phyloP scores from a whole-genome alignment of 2,797 vertebrate genomes.

The Sebastes cheni region DNA sequence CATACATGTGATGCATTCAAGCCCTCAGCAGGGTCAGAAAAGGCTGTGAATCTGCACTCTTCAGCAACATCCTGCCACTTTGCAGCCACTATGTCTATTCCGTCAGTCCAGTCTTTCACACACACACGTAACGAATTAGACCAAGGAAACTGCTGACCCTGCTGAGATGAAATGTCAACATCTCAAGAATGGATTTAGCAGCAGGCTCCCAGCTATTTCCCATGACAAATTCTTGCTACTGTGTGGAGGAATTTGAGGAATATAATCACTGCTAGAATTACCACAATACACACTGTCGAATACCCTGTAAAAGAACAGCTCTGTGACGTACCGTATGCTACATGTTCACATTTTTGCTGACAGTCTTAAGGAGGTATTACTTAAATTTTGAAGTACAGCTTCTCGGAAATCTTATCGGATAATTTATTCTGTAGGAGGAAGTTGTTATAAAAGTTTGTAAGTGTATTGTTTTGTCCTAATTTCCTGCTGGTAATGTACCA shows the following conservation, averaged over 20 bases:
- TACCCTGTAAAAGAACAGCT: not conserved
- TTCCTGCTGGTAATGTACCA: not conserved
- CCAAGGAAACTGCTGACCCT: conserved; percentile 52
- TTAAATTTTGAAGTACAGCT: not conserved
- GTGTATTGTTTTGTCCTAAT: not conserved
- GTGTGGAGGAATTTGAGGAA: conserved; percentile 9
- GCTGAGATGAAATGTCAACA: conserved; percentile 45
- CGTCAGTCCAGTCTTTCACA: conserved; percentile 10
- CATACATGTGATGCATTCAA: not conserved
- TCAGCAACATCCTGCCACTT: conserved; percentile 5
- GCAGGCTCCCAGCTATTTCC: conserved; percentile 34
- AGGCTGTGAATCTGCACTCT: not conserved
- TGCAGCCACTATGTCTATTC: not conserved
- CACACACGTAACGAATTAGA: conserved; percentile 7
- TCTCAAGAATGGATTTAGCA: conserved; percentile 34
- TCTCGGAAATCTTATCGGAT: not conserved
- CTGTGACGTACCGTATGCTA: not conserved
- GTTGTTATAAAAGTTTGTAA: not conserved
- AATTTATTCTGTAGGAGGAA: not conserved
- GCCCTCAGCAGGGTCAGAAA: not conserved
- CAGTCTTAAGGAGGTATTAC: not conserved
- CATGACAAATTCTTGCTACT: conserved; percentile 35
- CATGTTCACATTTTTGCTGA: not conserved
- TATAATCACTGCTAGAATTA: not conserved
- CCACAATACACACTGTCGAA: not conserved